Conservation (phyloP, 2,113 vertebrate genomes). For the Fulica atra region DNA sequence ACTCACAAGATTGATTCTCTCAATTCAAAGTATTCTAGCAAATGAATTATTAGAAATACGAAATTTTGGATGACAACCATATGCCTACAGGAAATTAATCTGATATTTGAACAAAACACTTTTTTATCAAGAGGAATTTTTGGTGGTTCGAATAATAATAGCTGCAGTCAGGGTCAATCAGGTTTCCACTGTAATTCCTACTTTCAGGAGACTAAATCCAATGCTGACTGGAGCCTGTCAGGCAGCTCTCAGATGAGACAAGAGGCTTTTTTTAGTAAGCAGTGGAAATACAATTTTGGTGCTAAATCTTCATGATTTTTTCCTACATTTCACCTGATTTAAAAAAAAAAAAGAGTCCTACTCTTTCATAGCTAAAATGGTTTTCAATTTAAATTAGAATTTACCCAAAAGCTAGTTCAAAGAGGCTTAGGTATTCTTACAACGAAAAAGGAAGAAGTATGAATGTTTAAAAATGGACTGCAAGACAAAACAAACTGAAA, state of each 20-base stretch:
- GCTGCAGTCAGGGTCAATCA: constrained; percentile 6
- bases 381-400: not conserved
- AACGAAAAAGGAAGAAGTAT: not conserved
- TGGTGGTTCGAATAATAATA: not conserved
- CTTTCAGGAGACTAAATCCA: constrained; percentile 17
- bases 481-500: constrained; percentile 55
- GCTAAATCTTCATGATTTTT: not conserved
- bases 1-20: constrained; percentile 50
- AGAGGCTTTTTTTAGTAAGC: not conserved
- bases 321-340: not conserved
- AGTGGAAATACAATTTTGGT: not conserved
- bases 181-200: constrained; percentile 2
- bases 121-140: not conserved
- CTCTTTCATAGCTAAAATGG: not conserved
- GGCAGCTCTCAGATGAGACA: not conserved
- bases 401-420: not conserved
- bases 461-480: constrained; percentile 25
- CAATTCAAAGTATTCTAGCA: constrained; percentile 60
- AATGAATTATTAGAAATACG: constrained; percentile 58
- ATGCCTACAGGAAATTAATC: not conserved
- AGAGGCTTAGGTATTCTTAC: constrained; percentile 28
- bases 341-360: not conserved
- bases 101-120: constrained; percentile 4
- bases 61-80: constrained; percentile 52
- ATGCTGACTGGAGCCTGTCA: not conserved